phyloP scores from a whole-genome alignment of 2,797 vertebrate species.

The Petrocephalus schoutedeni region DNA sequence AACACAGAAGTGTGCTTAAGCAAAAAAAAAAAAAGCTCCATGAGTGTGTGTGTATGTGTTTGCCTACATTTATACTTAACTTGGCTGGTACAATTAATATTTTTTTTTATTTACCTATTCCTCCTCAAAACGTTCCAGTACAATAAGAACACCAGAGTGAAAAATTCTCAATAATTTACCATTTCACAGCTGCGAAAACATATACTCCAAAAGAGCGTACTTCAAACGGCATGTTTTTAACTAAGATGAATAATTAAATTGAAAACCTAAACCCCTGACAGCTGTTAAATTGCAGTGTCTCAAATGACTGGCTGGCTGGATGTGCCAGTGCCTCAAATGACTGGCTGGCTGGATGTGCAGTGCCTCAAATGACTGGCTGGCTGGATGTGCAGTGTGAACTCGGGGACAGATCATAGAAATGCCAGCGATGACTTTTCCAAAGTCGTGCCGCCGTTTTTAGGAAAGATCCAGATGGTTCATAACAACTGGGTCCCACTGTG shows the following conservation, averaged over 20 bases:
- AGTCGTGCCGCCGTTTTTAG: not conserved
- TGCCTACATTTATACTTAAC: not conserved
- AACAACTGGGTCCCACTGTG: not conserved
- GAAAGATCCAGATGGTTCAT: not conserved
- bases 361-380: not conserved
- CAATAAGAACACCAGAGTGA: not conserved
- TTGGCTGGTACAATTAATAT: not conserved
- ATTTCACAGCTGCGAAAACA: not conserved
- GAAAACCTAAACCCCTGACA: not conserved
- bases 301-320: not conserved
- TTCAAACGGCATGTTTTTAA: not conserved
- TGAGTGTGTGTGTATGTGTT: not conserved
- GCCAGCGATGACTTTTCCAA: not conserved
- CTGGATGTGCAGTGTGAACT: not conserved
- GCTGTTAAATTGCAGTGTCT: not conserved
- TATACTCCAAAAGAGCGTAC: not conserved
- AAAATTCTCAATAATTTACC: not conserved
- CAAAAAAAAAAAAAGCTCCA: not conserved
- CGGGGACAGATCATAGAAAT: not conserved
- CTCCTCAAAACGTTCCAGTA: not conserved
- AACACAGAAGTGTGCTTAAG: not conserved
- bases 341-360: not conserved
- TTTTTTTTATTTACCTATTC: not conserved
- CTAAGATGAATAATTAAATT: slow-evolving; percentile 3
- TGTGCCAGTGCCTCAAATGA: not conserved